Conservation (phyloP, 2,888 invertebrate species). For the Lasioglossum lativentre region DNA sequence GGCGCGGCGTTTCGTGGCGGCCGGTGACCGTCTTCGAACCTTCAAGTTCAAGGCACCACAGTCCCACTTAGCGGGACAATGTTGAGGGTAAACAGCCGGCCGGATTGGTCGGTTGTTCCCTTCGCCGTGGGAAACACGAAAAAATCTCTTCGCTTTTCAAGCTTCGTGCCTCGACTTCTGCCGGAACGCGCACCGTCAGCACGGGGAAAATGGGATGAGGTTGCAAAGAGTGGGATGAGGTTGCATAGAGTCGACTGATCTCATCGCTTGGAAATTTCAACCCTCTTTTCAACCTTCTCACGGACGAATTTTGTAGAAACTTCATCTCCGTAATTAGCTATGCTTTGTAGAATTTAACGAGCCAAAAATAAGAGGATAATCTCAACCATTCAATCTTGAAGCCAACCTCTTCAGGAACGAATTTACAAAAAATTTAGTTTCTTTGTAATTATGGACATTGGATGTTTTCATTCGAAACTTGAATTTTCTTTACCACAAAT, state of each 20-base stretch:
- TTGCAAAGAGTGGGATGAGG: background rate
- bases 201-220: background rate
- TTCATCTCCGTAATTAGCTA: background rate
- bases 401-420: too few relatives aligned
- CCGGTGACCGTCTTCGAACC: constrained; percentile 27
- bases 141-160: background rate
- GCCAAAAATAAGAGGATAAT: too few relatives aligned
- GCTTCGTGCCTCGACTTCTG: background rate
- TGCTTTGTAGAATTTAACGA: too few relatives aligned
- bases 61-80: constrained; percentile 71
- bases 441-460: background rate
- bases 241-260: background rate
- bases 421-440: too few relatives aligned
- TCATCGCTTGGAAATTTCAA: background rate
- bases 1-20: constrained; percentile 56
- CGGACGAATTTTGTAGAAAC: background rate
- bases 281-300: background rate
- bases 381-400: too few relatives aligned
- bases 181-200: background rate
- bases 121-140: constrained; percentile 47
- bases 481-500: too few relatives aligned
- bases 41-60: constrained; percentile 58
- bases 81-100: constrained; percentile 68
- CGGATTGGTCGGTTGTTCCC: constrained; percentile 15
- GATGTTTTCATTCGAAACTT: too few relatives aligned